These are phyloP conservation scores for Pteronotus mesoamericanus DNA, from an alignment of 2,797 vertebrate species.

Conservation along the genomic window DNA sequence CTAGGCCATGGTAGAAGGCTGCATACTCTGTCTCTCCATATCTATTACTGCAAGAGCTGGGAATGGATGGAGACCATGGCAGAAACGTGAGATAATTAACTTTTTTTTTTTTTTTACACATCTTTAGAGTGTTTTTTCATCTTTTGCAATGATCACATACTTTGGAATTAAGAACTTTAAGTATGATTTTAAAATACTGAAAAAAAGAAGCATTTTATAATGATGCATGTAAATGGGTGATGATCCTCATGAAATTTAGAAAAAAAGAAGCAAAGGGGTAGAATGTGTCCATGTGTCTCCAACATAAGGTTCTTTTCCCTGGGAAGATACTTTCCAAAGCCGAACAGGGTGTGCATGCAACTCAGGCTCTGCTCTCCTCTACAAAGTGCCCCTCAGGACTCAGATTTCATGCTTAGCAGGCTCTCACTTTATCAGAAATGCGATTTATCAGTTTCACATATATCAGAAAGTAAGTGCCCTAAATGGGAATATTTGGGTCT, in stretches of 20 bases:
- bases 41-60: neutral
- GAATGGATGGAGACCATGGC: neutral
- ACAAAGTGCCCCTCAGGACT: neutral
- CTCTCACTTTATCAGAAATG: neutral
- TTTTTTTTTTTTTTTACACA: neutral
- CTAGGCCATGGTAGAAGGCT: neutral
- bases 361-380: neutral
- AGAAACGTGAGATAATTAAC: neutral
- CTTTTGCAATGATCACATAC: neutral
- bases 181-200: constrained; percentile 12
- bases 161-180: constrained; percentile 12
- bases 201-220: constrained; percentile 30
- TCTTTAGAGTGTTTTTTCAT: neutral
- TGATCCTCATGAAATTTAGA: neutral
- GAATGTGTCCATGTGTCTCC: neutral
- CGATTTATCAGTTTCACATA: neutral
- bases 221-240: neutral
- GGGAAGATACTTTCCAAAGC: neutral
- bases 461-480: neutral
- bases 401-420: neutral
- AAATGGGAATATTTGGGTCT: neutral
- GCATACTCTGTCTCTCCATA: fast-evolving
- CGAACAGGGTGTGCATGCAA: neutral
- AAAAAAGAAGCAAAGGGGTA: neutral
- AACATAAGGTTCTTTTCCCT: neutral